Percentiles rank a stretch among this genome's conserved stretches.
These are phyloP conservation scores for Etia nguti DNA, from an alignment of 2,113 vertebrate genomes.

Conservation along the genomic window DNA sequence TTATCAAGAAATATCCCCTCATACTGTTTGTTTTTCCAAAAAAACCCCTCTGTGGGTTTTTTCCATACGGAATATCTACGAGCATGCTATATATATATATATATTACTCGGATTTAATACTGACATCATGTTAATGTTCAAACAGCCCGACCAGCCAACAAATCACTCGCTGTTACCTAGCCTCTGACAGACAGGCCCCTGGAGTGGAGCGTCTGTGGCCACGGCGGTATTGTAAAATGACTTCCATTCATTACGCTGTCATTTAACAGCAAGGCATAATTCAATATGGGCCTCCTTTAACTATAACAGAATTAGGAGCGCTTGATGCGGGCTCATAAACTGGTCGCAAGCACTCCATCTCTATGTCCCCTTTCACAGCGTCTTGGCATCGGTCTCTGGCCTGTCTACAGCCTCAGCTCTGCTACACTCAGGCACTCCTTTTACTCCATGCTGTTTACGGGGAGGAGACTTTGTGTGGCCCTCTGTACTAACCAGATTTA, in stretches of 20 bases:
- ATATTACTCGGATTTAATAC: background rate
- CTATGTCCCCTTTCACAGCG: background rate
- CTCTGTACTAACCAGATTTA: accelerated
- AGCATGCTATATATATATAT: background rate
- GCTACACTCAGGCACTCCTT: background rate
- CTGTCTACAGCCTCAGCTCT: background rate
- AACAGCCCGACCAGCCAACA: background rate
- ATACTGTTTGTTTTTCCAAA: slow-evolving; percentile 36
- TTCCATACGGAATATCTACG: slow-evolving; percentile 16
- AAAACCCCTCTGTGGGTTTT: slow-evolving; percentile 4
- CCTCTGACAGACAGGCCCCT: slow-evolving; percentile 32
- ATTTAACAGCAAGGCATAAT: slow-evolving; percentile 43
- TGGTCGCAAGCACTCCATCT: background rate
- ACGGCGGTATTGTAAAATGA: slow-evolving; percentile 45
- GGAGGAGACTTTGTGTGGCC: background rate
- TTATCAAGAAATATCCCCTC: background rate
- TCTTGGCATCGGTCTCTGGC: background rate
- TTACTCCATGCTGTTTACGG: background rate
- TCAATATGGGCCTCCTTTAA: slow-evolving; percentile 26
- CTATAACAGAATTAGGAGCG: slow-evolving; percentile 25
- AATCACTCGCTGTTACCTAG: slow-evolving; percentile 26
- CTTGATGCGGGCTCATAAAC: slow-evolving; percentile 18
- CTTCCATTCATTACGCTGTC: slow-evolving; percentile 48
- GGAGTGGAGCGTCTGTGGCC: slow-evolving; percentile 28
- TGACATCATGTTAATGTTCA: slow-evolving; percentile 14